These are phyloP conservation scores for Bombus ignitus DNA, from an alignment of 1,140 invertebrate genomes.

Conservation along the genomic window DNA sequence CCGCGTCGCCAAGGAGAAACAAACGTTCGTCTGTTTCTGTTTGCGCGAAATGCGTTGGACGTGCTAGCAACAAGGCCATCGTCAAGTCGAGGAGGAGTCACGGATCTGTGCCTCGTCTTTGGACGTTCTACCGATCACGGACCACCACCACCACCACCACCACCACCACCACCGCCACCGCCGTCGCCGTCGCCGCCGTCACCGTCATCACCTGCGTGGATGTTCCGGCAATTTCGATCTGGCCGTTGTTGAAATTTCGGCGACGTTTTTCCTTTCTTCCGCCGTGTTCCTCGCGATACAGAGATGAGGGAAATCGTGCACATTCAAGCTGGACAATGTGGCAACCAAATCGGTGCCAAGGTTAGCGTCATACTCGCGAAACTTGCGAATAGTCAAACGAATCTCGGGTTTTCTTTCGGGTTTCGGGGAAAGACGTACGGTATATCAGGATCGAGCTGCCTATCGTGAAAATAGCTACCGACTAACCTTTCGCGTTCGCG, in stretches of 20 bases:
- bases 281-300: too few relatives aligned
- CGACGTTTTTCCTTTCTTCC: neutral
- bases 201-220: neutral
- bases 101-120: slow-evolving; percentile 1
- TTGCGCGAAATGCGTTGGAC: slow-evolving; percentile 37
- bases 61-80: slow-evolving; percentile 3
- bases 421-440: neutral
- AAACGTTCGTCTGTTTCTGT: slow-evolving; percentile 64
- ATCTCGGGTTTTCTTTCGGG: too few relatives aligned
- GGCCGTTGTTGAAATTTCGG: neutral
- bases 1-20: slow-evolving; percentile 19
- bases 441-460: neutral
- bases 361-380: slow-evolving; percentile 77
- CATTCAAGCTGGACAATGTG: slow-evolving; percentile 95
- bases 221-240: neutral
- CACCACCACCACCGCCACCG: neutral
- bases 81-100: slow-evolving; percentile 34
- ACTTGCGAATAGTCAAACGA: too few relatives aligned
- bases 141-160: neutral
- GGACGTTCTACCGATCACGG: slow-evolving; percentile 3
- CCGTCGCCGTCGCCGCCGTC: neutral
- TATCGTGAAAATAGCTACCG: neutral
- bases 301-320: slow-evolving; percentile 97
- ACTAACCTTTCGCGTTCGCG: slow-evolving; percentile 84
- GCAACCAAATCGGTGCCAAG: slow-evolving; percentile 96